Evolutionary conservation across 2,888 invertebrate genomes (phyloP), one percentile per base, ranked within the genome.

Genomic region (Hipparchia sbordonii): DNA sequence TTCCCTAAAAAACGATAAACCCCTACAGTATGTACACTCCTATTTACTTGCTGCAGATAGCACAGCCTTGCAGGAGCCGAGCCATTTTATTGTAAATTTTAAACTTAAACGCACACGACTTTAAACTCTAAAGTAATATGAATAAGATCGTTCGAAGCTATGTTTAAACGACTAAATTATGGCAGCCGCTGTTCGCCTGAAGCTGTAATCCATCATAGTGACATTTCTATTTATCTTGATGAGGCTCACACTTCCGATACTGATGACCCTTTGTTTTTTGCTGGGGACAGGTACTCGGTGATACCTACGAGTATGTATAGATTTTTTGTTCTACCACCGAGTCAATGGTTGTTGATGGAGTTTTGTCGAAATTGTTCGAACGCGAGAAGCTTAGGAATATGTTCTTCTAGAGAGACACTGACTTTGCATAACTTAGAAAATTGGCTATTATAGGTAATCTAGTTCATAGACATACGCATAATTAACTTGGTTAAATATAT

Each of bases 221-320:
- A 90, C 91, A 82, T 88, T 91, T 91, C 90, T 92, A 92, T 92
- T 92, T 92, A 92, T 92, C 92, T 89, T 91, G 90, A 91, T 91
- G 88, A 91, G 88, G 79, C 84, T 81, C 83, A 83, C 87, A 89
- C 90, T 90, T 91, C 89, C 89, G 85, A 85, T 87, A 85, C 85
- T 89, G 90, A 92, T 91, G 88, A 87, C 78, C 79, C 83, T 86
- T 85, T 89, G 84, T 87, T 89, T 88, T 87, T 89, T 87, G 74
- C 74, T 76, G 72, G 72, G 70, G 70, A 74, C 74, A 76, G 76
- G 76, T 75, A 74, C 74, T 72, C 68, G 65, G 74, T 71, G 67
- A 76, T 74, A 76, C 71, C 74, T 74, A 39, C 39, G 39, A 39
- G 39, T 39, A 39, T 2, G 39, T 39, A 74, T 67, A 67, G 46